Evolutionary conservation across 2,797 vertebrate genomes (phyloP), one percentile per base, ranked within the genome.

Genomic region (Podarcis siculus): DNA sequence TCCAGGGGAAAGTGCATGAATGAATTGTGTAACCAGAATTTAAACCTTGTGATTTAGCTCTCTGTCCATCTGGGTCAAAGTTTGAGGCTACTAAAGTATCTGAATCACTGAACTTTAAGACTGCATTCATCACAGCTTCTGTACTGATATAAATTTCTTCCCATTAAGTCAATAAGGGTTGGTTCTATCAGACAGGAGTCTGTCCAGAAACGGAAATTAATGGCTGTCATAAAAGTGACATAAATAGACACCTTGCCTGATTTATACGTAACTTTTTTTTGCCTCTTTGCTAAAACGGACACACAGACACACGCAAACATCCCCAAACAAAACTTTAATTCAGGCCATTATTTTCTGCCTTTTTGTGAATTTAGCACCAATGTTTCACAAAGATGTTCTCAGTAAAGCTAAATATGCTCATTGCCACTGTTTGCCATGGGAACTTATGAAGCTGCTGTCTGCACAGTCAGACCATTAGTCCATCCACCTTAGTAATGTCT

Each of bases 101-200:
- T 94, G 94, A 96, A 94, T 94, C 92, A 93, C 91, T 95, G 95
- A 96, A 95, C 95, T 94, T 94, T 92, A 93, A 92, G 94, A 90
- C 94, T 96, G 92, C 93, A 95, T 96, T 96, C 91, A 95, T 95
- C 95, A 96, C 92, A 90, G 90, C 89, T 92, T 94, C 88, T 89
- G 90, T 94, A 93, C 95, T 93, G 87, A 94, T 95, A 95, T 90
- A 94, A 93, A 95, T 96, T 93, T 94, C 90, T 94, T 93, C 94
- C 91, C 93, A 95, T 96, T 95, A 96, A 95, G 95, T 95, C 94
- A 96, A 94, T 94, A 95, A 95, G 93, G 66, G 69, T 0, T 94
- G 91, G 90, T 94, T 95, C 92, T 92, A 90, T 95, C 94, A 96
- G 95, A 95, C 92, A 95, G 94, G 91, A 88, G 73, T 87, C 93